phyloP scores from a whole-genome alignment of 2,113 vertebrate species.

The Macroglossus sobrinus region DNA sequence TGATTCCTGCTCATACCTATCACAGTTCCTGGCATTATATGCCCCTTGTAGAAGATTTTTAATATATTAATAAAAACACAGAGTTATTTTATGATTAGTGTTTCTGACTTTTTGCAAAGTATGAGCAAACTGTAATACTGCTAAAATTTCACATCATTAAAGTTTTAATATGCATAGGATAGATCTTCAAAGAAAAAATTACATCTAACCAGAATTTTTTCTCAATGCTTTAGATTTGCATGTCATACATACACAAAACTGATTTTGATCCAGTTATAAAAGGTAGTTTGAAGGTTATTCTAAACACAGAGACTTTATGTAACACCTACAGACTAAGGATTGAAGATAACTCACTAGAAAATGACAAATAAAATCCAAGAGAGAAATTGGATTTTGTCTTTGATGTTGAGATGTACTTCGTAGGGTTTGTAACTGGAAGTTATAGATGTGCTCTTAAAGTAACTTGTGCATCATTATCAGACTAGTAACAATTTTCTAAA shows the following conservation, averaged over 20 bases:
- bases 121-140: not conserved
- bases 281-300: not conserved
- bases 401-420: conserved; percentile 18
- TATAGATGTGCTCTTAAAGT: conserved; percentile 62
- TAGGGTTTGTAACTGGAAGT: conserved; percentile 34
- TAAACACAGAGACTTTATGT: not conserved
- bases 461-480: conserved; percentile 59
- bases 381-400: not conserved
- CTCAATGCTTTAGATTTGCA: not conserved
- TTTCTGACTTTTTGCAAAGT: not conserved
- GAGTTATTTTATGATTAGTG: not conserved
- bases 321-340: not conserved
- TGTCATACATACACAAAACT: not conserved
- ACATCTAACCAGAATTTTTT: not conserved
- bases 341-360: not conserved
- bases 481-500: conserved; percentile 32
- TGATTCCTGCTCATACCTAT: not conserved
- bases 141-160: not conserved
- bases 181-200: not conserved
- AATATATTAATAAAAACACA: not conserved
- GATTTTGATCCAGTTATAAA: not conserved
- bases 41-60: not conserved
- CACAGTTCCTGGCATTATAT: not conserved
- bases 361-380: conserved; percentile 10
- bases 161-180: not conserved